Percentiles rank a stretch among this genome's conserved stretches.
phyloP scores from a whole-genome alignment of 2,888 invertebrate species.

The Platerodrilus igneus region DNA sequence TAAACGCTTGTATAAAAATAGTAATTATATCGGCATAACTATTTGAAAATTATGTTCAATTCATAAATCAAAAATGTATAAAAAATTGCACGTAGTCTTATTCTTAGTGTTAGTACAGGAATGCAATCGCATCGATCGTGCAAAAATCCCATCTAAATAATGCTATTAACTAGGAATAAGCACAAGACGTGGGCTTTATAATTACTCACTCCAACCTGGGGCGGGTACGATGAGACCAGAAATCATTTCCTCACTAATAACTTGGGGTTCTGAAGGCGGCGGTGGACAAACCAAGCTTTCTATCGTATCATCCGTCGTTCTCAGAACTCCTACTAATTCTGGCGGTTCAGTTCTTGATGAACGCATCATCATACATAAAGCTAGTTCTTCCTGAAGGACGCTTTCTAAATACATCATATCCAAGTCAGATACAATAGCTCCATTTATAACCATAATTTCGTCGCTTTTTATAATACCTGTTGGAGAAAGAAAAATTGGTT shows the following conservation, averaged over 20 bases:
- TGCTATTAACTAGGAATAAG: no score
- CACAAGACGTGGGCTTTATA: no score
- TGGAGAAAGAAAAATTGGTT: no score
- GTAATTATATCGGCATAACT: no score
- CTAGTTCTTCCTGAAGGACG: slow-evolving; percentile 89
- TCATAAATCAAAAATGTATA: no score
- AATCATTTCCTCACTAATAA: slow-evolving; percentile 93
- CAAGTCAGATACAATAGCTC: slow-evolving; percentile 94
- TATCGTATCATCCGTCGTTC: slow-evolving; percentile 93
- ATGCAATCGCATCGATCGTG: no score
- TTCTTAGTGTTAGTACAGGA: no score
- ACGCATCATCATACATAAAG: slow-evolving; percentile 95
- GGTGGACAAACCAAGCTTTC: slow-evolving; percentile 94
- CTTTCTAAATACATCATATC: slow-evolving; percentile 99
- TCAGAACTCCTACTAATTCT: slow-evolving; percentile 62
- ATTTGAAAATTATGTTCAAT: no score
- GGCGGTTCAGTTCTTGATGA: slow-evolving; percentile 80
- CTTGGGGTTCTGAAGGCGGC: slow-evolving; percentile 89
- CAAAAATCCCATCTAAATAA: no score
- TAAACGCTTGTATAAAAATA: no score
- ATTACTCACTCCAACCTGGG: slow-evolving; percentile 87
- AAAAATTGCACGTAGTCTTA: no score
- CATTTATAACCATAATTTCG: slow-evolving; percentile 98
- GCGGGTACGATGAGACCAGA: slow-evolving; percentile 95
- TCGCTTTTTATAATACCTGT: slow-evolving; percentile 95